Evolutionary conservation across 2,113 vertebrate species (phyloP), one percentile per base, ranked within the genome.

Genomic region (Apteryx mantelli): DNA sequence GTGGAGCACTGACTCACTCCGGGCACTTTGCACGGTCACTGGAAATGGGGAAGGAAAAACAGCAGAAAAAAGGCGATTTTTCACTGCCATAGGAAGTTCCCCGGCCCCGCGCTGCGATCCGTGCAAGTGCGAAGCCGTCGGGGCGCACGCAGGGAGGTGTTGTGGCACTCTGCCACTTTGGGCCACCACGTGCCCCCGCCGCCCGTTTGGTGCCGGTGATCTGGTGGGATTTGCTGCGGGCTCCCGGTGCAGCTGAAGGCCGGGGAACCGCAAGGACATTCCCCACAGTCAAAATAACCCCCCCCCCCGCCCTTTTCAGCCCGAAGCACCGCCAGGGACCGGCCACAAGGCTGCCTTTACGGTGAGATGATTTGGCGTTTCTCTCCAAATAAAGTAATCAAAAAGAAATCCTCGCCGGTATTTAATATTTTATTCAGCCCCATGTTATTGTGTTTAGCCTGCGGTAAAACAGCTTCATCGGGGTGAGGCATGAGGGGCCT

Each of bases 401-500:
- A 65, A 83, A 61, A 94, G 91, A 94, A 97, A 81, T 78, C 71
- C 95, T 93, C 56, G 17, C 64, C 82, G 78, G 66, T 95, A 44
- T 97, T 97, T 97, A 95, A 96, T 86, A 95, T 96, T 97, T 98
- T 97, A 95, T 97, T 98, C 95, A 73, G 86, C 87, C 86, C 63
- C 86, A 19, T 89, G 97, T 97, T 98, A 97, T 91, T 70, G 95
- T 96, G 97, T 96, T 98, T 97, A 86, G 98, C 98, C 98, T 97
- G 97, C 86, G 97, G 96, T 42, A 91, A 96, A 97, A 96, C 98
- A 95, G 96, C 97, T 86, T 98, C 97, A 95, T 86, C 94, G 97
- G 94, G 98, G 97, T 96, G 96, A 98, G 98, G 98, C 98, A 89
- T 98, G 94, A 92, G 97, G 97, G 97, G 95, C 96, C 96, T 98